Evolutionary conservation across 1,140 invertebrate species (phyloP).

Genomic region (Trinorchestia longiramus): DNA sequence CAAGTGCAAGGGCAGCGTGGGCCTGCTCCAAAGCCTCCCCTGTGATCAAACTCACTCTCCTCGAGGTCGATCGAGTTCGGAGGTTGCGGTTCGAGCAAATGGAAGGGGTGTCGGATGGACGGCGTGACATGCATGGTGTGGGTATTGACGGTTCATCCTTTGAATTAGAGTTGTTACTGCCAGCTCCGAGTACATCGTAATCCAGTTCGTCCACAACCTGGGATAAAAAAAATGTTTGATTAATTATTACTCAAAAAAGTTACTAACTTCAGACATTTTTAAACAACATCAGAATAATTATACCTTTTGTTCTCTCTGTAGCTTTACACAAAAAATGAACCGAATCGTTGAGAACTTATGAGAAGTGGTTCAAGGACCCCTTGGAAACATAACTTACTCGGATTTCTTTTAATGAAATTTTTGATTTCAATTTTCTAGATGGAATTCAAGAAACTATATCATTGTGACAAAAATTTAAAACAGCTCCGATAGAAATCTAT

Average conservation of each 20-base stretch:
- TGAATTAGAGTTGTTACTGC: slow-evolving; percentile 32
- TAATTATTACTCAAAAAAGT: neutral
- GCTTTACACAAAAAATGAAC: too few species aligned
- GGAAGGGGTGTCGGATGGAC: slow-evolving; percentile 55
- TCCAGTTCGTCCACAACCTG: slow-evolving; percentile 61
- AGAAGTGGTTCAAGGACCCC: too few species aligned
- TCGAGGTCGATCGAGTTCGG: slow-evolving; percentile 57
- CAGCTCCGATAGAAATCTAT: too few species aligned
- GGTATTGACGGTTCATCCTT: slow-evolving; percentile 25
- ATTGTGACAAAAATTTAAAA: too few species aligned
- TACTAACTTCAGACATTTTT: neutral
- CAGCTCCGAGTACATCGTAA: slow-evolving; percentile 40
- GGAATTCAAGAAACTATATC: too few species aligned
- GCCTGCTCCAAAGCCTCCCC: slow-evolving; percentile 62
- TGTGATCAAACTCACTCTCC: slow-evolving; percentile 60
- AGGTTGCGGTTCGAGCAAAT: slow-evolving; percentile 59
- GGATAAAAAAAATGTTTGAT: neutral
- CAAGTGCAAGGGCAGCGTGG: slow-evolving; percentile 57
- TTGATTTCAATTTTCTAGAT: too few species aligned
- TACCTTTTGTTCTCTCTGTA: too few species aligned
- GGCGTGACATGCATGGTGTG: slow-evolving; percentile 42
- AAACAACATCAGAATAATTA: neutral
- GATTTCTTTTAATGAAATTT: too few species aligned
- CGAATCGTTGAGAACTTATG: too few species aligned
- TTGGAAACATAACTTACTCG: too few species aligned